Conservation (phyloP, 2,797 vertebrate species). For the Pantherophis alleghaniensis region DNA sequence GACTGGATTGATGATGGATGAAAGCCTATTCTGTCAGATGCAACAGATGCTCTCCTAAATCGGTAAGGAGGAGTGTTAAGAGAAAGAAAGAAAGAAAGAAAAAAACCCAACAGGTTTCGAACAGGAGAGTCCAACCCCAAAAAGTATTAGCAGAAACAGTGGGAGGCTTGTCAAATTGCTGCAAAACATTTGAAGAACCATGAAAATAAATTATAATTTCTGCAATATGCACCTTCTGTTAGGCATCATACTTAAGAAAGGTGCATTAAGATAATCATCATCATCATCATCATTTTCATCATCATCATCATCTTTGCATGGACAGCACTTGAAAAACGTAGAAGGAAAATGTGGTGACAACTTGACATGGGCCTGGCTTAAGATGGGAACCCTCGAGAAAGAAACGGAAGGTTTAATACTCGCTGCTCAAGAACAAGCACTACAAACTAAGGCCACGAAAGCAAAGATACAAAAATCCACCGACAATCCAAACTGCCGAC, state of each 20-base stretch:
- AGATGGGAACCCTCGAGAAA: too few relatives aligned
- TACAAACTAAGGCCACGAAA: too few relatives aligned
- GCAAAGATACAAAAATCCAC: too few relatives aligned
- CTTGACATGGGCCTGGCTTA: too few relatives aligned
- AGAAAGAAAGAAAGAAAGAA: too few relatives aligned
- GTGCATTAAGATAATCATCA: background rate
- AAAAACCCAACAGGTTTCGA: background rate
- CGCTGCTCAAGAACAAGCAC: too few relatives aligned
- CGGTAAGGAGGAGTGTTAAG: background rate
- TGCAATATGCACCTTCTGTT: background rate
- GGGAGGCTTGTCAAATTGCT: background rate
- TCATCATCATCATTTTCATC: too few relatives aligned
- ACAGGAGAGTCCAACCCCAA: background rate
- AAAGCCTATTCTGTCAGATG: background rate
- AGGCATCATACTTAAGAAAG: background rate
- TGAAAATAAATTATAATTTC: background rate
- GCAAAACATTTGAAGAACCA: background rate
- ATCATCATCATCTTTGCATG: too few relatives aligned
- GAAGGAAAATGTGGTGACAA: too few relatives aligned
- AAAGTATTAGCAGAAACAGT: background rate
- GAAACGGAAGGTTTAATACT: too few relatives aligned
- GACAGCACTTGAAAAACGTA: too few relatives aligned
- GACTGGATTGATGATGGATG: background rate
- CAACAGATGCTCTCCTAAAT: background rate
- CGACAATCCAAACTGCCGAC: too few relatives aligned